A percentile compares a stretch with the other conserved stretches of the same genome.
Evolutionary conservation across 2,888 invertebrate genomes (phyloP).

Genomic region (Pristionchus entomophagus): DNA sequence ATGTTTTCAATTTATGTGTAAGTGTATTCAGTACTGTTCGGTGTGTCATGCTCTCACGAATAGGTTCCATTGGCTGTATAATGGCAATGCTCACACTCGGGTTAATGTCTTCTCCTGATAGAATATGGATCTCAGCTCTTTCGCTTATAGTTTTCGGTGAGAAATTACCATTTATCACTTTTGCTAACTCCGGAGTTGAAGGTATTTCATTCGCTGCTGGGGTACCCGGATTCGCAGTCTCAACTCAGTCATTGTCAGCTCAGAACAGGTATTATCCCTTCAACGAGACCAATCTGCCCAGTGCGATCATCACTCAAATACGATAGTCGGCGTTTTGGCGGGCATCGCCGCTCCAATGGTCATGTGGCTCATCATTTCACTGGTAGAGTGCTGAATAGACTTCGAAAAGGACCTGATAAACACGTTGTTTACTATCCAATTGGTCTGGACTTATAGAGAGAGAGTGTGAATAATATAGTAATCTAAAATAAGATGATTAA

Average conservation of each 20-base stretch:
- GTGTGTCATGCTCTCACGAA: no score
- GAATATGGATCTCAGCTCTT: neutral
- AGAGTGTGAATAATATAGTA: no score
- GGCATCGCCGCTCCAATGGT: neutral
- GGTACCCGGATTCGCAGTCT: neutral
- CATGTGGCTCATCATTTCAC: neutral
- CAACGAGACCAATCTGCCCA: neutral
- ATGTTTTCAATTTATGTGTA: neutral
- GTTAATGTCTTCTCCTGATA: neutral
- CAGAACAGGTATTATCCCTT: neutral
- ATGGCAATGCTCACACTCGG: neutral
- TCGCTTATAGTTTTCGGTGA: neutral
- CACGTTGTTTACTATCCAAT: no score
- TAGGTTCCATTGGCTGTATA: neutral
- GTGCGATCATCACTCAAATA: neutral
- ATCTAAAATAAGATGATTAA: no score
- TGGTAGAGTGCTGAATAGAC: no score
- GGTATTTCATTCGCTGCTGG: neutral
- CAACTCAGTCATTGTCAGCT: neutral
- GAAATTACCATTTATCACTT: no score
- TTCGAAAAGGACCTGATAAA: no score
- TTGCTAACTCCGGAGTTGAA: no score
- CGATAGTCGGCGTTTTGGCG: neutral
- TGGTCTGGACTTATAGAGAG: no score
- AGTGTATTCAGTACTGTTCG: neutral